Evolutionary conservation across 1,140 invertebrate genomes (phyloP).

Genomic region (Leptoteleia sp.): DNA sequence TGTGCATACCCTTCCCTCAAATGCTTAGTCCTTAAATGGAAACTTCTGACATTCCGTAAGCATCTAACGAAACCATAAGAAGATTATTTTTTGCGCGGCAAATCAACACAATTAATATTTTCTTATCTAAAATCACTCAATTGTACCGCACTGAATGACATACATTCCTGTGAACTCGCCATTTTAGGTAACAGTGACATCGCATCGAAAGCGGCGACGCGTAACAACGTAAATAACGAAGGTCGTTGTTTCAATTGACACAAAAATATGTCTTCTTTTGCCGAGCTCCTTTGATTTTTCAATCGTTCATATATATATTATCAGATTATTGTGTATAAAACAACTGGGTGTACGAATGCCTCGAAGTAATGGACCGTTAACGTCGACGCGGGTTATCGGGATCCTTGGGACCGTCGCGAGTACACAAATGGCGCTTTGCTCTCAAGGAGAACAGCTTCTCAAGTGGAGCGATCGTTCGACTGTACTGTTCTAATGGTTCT

Average conservation of each 20-base stretch:
- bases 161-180: slow-evolving; percentile 32
- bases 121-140: slow-evolving; percentile 32
- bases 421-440: slow-evolving; percentile 60
- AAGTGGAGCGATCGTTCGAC: slow-evolving; percentile 3
- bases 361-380: slow-evolving; percentile 71
- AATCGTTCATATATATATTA: too few species aligned
- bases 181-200: slow-evolving; percentile 41
- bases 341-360: too few species aligned
- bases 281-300: too few species aligned
- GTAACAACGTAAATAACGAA: slow-evolving; percentile 28
- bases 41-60: too few species aligned
- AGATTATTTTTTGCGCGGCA: too few species aligned
- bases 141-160: slow-evolving; percentile 30
- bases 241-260: slow-evolving; percentile 3
- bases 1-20: too few species aligned
- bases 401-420: slow-evolving; percentile 64
- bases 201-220: slow-evolving; percentile 21
- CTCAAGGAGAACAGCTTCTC: slow-evolving; percentile 67
- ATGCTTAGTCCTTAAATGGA: too few species aligned
- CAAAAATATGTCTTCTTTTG: slow-evolving; percentile 43
- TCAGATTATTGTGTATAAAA: too few species aligned
- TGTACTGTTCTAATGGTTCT: slow-evolving; percentile 24
- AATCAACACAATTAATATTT: too few species aligned
- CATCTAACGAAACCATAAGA: too few species aligned
- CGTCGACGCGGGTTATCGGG: slow-evolving; percentile 58